Evolutionary conservation across 1,140 invertebrate genomes (phyloP).

Genomic region (Drosophila novamexicana): DNA sequence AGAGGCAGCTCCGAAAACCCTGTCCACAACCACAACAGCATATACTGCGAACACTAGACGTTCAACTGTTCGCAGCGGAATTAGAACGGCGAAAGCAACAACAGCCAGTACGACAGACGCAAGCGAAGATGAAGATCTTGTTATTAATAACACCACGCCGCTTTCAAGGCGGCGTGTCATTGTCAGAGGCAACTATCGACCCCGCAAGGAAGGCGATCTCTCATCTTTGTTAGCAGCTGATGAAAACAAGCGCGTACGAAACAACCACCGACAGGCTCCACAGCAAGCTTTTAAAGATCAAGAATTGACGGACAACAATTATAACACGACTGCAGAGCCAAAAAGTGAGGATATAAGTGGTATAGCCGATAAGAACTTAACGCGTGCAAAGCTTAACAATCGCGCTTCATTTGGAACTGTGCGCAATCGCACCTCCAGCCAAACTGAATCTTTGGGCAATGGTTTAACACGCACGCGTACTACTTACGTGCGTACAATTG

Average conservation of each 20-base stretch:
- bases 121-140: neutral
- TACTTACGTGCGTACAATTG: constrained; percentile 58
- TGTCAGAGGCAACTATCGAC: constrained; percentile 61
- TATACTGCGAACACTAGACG: constrained; percentile 6
- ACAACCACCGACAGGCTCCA: constrained; percentile 12
- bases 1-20: constrained; percentile 9
- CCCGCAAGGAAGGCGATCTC: constrained; percentile 60
- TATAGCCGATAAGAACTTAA: neutral
- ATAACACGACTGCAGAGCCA: neutral
- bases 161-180: constrained; percentile 43
- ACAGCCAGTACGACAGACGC: constrained; percentile 1
- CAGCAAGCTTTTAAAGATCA: neutral
- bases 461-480: constrained; percentile 68
- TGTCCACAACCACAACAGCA: constrained; percentile 5
- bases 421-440: constrained; percentile 59
- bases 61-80: constrained; percentile 24
- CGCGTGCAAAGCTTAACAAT: neutral
- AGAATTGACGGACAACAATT: neutral
- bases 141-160: constrained; percentile 14
- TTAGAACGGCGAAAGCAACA: constrained; percentile 4
- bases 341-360: neutral
- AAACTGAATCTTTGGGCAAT: constrained; percentile 58
- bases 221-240: constrained; percentile 67
- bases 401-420: constrained; percentile 19
- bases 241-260: constrained; percentile 45